Conservation (phyloP, 2,797 vertebrate species). For the Malurus splendens region DNA sequence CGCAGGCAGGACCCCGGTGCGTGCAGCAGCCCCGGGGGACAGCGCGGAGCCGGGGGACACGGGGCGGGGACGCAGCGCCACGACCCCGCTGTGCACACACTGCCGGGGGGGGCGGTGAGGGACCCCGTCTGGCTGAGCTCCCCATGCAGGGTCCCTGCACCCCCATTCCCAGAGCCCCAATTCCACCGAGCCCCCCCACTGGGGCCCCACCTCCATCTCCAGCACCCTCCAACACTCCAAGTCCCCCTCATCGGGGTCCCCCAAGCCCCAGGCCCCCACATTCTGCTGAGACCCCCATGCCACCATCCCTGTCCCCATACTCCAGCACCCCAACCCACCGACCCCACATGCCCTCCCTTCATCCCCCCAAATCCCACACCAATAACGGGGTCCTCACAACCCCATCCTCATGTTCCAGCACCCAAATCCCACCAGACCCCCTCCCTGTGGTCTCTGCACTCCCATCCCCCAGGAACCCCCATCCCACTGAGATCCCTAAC, state of each 20-base stretch:
- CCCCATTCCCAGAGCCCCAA: background rate
- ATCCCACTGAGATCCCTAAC: background rate
- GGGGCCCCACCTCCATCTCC: too few relatives aligned
- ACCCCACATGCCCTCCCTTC: background rate
- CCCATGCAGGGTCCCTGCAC: too few relatives aligned
- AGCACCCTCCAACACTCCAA: too few relatives aligned
- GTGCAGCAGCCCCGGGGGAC: conserved; percentile 78
- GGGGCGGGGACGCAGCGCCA: conserved; percentile 77
- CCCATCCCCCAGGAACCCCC: too few relatives aligned
- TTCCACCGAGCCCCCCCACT: too few relatives aligned
- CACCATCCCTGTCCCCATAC: background rate
- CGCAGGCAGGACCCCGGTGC: conserved; percentile 80
- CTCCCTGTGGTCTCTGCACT: background rate
- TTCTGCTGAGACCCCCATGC: background rate
- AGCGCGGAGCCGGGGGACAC: conserved; percentile 71
- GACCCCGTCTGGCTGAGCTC: background rate
- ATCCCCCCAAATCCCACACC: background rate
- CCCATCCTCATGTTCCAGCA: background rate
- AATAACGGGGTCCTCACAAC: too few relatives aligned
- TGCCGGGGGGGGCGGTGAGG: background rate
- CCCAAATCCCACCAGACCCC: background rate
- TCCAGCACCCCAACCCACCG: background rate
- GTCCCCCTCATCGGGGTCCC: too few relatives aligned
- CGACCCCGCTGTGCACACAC: conserved; percentile 72
- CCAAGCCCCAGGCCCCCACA: too few relatives aligned